These are phyloP conservation scores for Oryzias javanicus DNA, from an alignment of 2,113 vertebrate species.

Conservation along the genomic window DNA sequence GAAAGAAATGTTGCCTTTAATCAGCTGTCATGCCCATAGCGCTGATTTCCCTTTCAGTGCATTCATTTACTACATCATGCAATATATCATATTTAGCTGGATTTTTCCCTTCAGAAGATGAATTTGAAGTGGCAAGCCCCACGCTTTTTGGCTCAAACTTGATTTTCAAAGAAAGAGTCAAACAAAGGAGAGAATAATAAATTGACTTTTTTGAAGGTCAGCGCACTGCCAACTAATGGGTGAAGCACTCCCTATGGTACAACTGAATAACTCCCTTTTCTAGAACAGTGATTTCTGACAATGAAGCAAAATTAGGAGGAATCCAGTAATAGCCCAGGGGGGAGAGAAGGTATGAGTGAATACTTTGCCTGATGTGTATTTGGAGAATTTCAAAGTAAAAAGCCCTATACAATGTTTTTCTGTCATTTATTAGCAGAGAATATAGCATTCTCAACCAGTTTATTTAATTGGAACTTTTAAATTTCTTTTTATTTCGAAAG, in stretches of 20 bases:
- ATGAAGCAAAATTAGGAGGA: slow-evolving; percentile 51
- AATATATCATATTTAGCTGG: neutral
- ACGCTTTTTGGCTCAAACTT: slow-evolving; percentile 22
- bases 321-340: slow-evolving; percentile 22
- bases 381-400: slow-evolving; percentile 15
- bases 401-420: slow-evolving; percentile 15
- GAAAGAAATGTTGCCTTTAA: neutral
- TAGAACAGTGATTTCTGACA: slow-evolving; percentile 56
- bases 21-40: neutral
- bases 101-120: neutral
- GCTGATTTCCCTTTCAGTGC: neutral
- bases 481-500: too few relatives aligned
- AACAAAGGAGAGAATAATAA: slow-evolving; percentile 49
- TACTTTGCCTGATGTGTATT: slow-evolving; percentile 12
- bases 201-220: slow-evolving; percentile 68
- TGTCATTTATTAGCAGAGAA: neutral
- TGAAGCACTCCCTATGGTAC: slow-evolving; percentile 54
- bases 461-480: neutral
- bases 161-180: slow-evolving; percentile 32
- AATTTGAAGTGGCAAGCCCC: slow-evolving; percentile 9
- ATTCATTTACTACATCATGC: neutral
- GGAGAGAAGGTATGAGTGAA: slow-evolving; percentile 7
- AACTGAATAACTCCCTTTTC: slow-evolving; percentile 51
- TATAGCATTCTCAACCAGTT: neutral
- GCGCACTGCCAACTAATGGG: slow-evolving; percentile 55